A percentile compares a stretch with the other conserved stretches of the same genome.
Evolutionary conservation across 2,888 invertebrate genomes (phyloP).

Genomic region (Agriopis leucophaearia): DNA sequence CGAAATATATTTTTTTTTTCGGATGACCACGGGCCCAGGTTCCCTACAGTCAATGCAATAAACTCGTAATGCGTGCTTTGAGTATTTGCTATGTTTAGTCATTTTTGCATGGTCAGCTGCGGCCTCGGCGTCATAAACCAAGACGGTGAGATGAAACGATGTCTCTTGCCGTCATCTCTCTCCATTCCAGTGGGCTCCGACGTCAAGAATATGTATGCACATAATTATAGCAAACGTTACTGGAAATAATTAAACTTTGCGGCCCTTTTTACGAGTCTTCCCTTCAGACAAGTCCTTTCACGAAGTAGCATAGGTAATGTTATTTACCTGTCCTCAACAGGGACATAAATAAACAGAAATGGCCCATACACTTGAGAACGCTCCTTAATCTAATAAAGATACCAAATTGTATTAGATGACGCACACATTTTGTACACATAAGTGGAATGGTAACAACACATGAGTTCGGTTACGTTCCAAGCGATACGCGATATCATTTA

Average conservation of each 20-base stretch:
- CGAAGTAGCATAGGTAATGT: slow-evolving; percentile 34
- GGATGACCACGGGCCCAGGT: too few species aligned
- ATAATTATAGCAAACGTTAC: too few species aligned
- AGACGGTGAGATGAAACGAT: too few species aligned
- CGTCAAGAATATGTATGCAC: too few species aligned
- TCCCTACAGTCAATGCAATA: too few species aligned
- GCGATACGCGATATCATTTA: not conserved
- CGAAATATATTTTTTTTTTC: too few species aligned
- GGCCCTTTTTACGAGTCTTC: not conserved
- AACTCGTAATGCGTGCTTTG: too few species aligned
- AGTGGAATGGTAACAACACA: slow-evolving; percentile 52
- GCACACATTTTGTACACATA: slow-evolving; percentile 57
- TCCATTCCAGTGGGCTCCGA: too few species aligned
- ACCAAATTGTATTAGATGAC: slow-evolving; percentile 58
- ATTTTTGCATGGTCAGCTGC: too few species aligned
- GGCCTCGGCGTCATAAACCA: too few species aligned
- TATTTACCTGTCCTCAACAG: slow-evolving; percentile 41
- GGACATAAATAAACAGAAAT: slow-evolving; percentile 59
- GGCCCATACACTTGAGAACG: slow-evolving; percentile 52
- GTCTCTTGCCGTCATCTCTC: too few species aligned
- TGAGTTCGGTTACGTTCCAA: slow-evolving; percentile 14
- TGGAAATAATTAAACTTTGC: not conserved
- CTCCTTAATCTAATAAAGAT: slow-evolving; percentile 59
- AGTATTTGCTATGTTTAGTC: too few species aligned
- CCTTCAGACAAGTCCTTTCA: slow-evolving; percentile 7